A percentile compares a stretch with the other conserved stretches of the same genome.
Evolutionary conservation across 2,797 vertebrate species (phyloP).

Genomic region (Esox masquinongy): DNA sequence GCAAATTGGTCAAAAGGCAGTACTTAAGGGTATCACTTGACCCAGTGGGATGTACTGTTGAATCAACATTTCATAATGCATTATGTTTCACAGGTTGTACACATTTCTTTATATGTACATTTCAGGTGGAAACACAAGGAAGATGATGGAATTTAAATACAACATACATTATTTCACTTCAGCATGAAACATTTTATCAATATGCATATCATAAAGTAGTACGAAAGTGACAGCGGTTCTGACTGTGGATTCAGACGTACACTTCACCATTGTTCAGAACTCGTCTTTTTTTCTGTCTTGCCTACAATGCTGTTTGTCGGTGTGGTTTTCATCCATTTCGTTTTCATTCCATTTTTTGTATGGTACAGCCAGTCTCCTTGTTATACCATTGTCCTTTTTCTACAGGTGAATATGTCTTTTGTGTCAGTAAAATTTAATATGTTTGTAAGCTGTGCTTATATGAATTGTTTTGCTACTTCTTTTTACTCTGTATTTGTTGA

Average conservation of each 20-base stretch:
- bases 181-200: conserved; percentile 23
- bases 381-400: conserved; percentile 47
- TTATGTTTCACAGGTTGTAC: neutral
- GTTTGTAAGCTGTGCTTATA: conserved; percentile 91
- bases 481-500: conserved; percentile 71
- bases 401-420: conserved; percentile 62
- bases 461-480: conserved; percentile 68
- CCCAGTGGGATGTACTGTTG: neutral
- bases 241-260: conserved; percentile 5
- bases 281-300: conserved; percentile 25
- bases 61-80: neutral
- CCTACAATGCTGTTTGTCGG: conserved; percentile 28
- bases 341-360: conserved; percentile 41
- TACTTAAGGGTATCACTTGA: neutral
- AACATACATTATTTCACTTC: neutral
- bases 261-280: conserved; percentile 16
- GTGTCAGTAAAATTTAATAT: conserved; percentile 79
- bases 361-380: conserved; percentile 70
- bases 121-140: neutral
- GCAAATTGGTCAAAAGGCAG: neutral
- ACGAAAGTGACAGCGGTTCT: neutral
- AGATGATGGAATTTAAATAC: neutral
- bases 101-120: neutral
- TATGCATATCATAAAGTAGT: conserved; percentile 16
- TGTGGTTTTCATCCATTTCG: neutral